Evolutionary conservation across 2,797 vertebrate genomes (phyloP).

Genomic region (Anabas testudineus): DNA sequence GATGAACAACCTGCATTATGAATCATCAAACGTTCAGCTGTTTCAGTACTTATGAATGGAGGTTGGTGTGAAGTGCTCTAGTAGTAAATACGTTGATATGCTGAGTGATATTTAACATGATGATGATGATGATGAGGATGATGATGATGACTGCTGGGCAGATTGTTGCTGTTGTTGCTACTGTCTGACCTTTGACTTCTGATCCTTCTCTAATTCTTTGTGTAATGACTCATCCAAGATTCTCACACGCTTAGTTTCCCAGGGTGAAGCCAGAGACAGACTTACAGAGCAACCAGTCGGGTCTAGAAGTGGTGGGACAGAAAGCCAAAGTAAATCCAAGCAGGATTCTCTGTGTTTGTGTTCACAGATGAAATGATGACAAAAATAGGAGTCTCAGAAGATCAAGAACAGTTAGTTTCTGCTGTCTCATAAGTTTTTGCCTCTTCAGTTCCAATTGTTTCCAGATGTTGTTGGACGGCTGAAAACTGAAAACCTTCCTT

Average conservation of each 20-base stretch:
- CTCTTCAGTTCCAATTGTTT: conserved; percentile 4
- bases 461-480: conserved; percentile 4
- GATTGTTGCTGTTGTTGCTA: conserved; percentile 11
- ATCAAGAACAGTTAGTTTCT: too few relatives aligned
- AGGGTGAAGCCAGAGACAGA: background rate
- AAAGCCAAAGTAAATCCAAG: conserved; percentile 34
- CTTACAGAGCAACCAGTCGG: background rate
- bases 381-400: background rate
- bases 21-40: too few relatives aligned
- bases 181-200: conserved; percentile 35
- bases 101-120: background rate
- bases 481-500: too few relatives aligned
- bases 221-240: conserved; percentile 36
- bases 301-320: conserved; percentile 3
- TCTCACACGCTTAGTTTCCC: conserved; percentile 15
- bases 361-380: background rate
- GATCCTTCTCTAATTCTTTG: conserved; percentile 30
- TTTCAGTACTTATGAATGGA: background rate
- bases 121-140: background rate
- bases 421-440: too few relatives aligned
- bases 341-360: background rate
- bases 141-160: background rate
- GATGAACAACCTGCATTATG: too few relatives aligned
- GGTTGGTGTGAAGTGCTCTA: background rate
- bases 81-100: background rate